A percentile compares a stretch with the other conserved stretches of the same genome.
Evolutionary conservation across 2,113 vertebrate genomes (phyloP).

Genomic region (Neogobius melanostomus): DNA sequence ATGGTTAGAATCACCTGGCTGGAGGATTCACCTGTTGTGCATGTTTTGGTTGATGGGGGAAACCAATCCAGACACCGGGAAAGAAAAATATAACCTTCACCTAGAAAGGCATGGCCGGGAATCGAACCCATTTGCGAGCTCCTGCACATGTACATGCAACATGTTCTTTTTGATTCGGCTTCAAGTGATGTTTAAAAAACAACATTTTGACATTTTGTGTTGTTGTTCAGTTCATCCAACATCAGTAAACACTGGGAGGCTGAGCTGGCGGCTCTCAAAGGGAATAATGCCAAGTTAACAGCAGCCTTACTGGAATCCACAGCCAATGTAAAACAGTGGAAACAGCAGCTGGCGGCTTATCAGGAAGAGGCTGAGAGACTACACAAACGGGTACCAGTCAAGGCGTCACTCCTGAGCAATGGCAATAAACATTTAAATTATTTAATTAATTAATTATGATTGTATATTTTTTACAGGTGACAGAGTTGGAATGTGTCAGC

Average conservation of each 20-base stretch:
- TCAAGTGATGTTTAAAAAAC: background rate
- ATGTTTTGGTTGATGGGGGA: too few species aligned
- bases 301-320: slow-evolving; percentile 96
- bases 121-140: too few species aligned
- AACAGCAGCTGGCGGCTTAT: slow-evolving; percentile 94
- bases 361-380: slow-evolving; percentile 96
- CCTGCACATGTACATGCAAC: too few species aligned
- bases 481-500: slow-evolving; percentile 95
- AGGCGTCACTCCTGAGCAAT: rapidly evolving
- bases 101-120: too few species aligned
- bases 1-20: too few species aligned
- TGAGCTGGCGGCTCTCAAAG: slow-evolving; percentile 92
- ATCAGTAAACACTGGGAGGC: slow-evolving; percentile 97
- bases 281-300: slow-evolving; percentile 98
- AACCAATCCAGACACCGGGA: too few species aligned
- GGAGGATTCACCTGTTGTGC: too few species aligned
- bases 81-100: too few species aligned
- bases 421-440: background rate
- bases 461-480: slow-evolving; percentile 80
- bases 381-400: slow-evolving; percentile 84
- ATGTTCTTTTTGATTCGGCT: background rate
- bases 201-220: background rate
- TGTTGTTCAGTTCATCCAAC: slow-evolving; percentile 62
- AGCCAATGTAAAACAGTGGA: slow-evolving; percentile 99
- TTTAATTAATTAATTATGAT: slow-evolving; percentile 20